A percentile compares a stretch with the other conserved stretches of the same genome.
phyloP scores from a whole-genome alignment of 2,797 vertebrate genomes.

The Poecile montanus region DNA sequence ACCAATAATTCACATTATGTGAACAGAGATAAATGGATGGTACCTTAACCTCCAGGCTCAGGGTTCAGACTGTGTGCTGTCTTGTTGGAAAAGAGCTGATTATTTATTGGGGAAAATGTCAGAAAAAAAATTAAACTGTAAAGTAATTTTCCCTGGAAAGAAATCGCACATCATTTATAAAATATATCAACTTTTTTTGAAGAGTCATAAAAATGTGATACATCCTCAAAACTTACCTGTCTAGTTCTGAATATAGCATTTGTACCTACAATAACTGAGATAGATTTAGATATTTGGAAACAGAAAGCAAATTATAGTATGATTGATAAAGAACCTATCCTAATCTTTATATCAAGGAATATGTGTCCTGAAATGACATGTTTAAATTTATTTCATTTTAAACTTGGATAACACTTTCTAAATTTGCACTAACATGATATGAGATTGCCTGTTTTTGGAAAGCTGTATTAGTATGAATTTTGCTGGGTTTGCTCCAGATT shows the following conservation, averaged over 20 bases:
- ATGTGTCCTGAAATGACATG: background rate
- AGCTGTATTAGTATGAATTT: background rate
- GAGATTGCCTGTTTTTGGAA: background rate
- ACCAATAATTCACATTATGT: slow-evolving; percentile 66
- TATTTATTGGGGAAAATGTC: slow-evolving; percentile 73
- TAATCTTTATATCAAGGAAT: background rate
- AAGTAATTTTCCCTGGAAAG: slow-evolving; percentile 67
- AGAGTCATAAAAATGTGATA: background rate
- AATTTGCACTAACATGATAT: background rate
- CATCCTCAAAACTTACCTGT: background rate
- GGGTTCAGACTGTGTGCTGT: slow-evolving; percentile 59
- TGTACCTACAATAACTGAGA: background rate
- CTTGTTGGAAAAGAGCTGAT: slow-evolving; percentile 66
- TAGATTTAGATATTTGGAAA: background rate
- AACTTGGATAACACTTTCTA: background rate
- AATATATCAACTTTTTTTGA: slow-evolving; percentile 14
- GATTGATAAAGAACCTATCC: background rate
- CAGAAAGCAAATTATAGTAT: background rate
- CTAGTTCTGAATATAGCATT: background rate
- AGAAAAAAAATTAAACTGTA: slow-evolving; percentile 70
- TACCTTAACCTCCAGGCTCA: slow-evolving; percentile 69
- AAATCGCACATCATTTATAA: slow-evolving; percentile 45
- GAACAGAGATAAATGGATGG: slow-evolving; percentile 74
- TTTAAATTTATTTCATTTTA: background rate
- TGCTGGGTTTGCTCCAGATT: background rate